Percentiles rank a stretch among this genome's conserved stretches.
Conservation (phyloP, 2,797 vertebrate genomes). For the Lepus townsendii region DNA sequence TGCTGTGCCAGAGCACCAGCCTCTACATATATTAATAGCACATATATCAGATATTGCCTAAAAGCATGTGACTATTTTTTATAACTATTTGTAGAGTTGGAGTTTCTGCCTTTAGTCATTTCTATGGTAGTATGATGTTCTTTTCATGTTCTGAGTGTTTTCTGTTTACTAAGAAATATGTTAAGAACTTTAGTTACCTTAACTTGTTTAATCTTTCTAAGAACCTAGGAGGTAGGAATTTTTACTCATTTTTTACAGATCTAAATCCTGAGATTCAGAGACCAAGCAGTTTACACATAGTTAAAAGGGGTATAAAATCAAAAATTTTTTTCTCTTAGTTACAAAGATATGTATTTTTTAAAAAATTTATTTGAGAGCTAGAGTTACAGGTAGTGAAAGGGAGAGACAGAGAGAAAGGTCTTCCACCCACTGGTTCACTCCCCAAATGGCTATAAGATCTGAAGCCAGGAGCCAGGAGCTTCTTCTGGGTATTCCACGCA, state of each 20-base stretch:
- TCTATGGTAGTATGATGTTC: not conserved
- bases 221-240: constrained; percentile 1
- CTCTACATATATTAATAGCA: not conserved
- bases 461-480: no score
- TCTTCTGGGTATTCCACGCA: no score
- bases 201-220: constrained; percentile 48
- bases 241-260: constrained; percentile 37
- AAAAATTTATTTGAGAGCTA: no score
- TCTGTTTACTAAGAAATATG: constrained; percentile 51
- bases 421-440: no score
- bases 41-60: not conserved
- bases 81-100: constrained; percentile 10
- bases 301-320: constrained; percentile 13
- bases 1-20: no score
- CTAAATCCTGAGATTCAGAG: constrained; percentile 42
- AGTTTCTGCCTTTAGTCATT: constrained; percentile 27
- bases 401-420: no score
- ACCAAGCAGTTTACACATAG: constrained; percentile 12
- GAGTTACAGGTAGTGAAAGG: no score
- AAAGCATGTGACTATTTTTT: constrained; percentile 29
- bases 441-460: no score
- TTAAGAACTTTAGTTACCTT: constrained; percentile 49
- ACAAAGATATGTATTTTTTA: not conserved
- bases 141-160: constrained; percentile 22
- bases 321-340: constrained; percentile 28